Conservation (phyloP, 1,140 invertebrate species). For the Bombus terrestris region DNA sequence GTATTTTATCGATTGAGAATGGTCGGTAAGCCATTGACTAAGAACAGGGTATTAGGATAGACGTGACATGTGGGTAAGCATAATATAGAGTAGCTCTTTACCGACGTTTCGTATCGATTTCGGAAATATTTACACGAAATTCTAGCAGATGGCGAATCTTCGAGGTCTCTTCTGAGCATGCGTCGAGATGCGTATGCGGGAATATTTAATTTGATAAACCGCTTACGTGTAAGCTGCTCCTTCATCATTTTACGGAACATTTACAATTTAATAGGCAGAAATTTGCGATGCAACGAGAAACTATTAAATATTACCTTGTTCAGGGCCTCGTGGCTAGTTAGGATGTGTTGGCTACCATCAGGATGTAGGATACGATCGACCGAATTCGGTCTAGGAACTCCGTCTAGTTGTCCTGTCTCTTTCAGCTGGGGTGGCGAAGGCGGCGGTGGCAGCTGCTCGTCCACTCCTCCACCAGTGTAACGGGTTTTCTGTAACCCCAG, state of each 20-base stretch:
- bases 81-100: background rate
- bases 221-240: background rate
- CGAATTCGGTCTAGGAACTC: constrained; percentile 75
- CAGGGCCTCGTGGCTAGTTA: constrained; percentile 67
- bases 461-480: constrained; percentile 74
- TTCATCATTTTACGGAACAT: background rate
- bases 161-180: constrained; percentile 15
- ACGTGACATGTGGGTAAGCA: background rate
- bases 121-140: background rate
- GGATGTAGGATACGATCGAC: constrained; percentile 76
- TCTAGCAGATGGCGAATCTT: constrained; percentile 47
- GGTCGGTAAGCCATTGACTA: background rate
- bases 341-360: constrained; percentile 68
- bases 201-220: background rate
- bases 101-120: constrained; percentile 5
- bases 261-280: background rate
- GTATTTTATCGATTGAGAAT: background rate
- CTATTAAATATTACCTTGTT: constrained; percentile 70
- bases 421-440: constrained; percentile 83
- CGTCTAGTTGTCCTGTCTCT: constrained; percentile 75
- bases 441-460: constrained; percentile 84
- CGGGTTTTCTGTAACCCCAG: constrained; percentile 83
- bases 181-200: background rate
- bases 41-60: too few species aligned
- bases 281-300: background rate